These are phyloP conservation scores for Caenorhabditis zanzibari DNA, from an alignment of 2,888 invertebrate species.

Conservation along the genomic window DNA sequence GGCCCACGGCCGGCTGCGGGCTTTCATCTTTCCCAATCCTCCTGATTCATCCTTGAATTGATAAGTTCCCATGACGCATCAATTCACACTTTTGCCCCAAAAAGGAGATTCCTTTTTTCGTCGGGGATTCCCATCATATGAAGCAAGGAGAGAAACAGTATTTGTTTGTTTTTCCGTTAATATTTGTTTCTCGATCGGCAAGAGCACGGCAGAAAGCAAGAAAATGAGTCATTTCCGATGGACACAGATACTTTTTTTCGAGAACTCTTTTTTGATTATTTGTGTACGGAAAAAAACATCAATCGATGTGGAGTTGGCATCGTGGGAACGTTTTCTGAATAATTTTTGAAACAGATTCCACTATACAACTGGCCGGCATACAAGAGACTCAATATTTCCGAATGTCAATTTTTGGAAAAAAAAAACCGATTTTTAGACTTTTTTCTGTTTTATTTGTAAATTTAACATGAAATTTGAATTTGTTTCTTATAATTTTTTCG, in stretches of 20 bases:
- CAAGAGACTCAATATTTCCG: too few species aligned
- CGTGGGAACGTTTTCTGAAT: constrained; percentile 11
- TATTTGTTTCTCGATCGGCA: constrained; percentile 37
- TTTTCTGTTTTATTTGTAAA: too few species aligned
- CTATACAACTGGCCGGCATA: too few species aligned
- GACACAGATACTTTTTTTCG: constrained; percentile 35
- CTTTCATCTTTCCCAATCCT: background rate
- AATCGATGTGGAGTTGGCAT: constrained; percentile 14
- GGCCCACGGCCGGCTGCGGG: too few species aligned
- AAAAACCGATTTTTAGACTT: too few species aligned
- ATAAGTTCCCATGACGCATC: constrained; percentile 39
- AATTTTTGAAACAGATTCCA: too few species aligned
- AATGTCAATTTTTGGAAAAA: too few species aligned
- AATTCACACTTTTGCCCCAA: constrained; percentile 13
- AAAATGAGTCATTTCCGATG: constrained; percentile 53
- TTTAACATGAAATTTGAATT: too few species aligned
- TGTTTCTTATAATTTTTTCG: too few species aligned
- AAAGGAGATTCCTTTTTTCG: background rate
- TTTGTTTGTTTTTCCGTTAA: constrained; percentile 41
- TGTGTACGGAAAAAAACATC: constrained; percentile 11
- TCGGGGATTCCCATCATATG: constrained; percentile 25
- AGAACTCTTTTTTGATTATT: constrained; percentile 16
- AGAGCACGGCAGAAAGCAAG: constrained; percentile 14
- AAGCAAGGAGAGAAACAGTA: constrained; percentile 6
- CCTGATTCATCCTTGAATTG: constrained; percentile 1